These are phyloP conservation scores for Agrenia bidenticulata DNA, from an alignment of 2,888 invertebrate species.

Conservation along the genomic window DNA sequence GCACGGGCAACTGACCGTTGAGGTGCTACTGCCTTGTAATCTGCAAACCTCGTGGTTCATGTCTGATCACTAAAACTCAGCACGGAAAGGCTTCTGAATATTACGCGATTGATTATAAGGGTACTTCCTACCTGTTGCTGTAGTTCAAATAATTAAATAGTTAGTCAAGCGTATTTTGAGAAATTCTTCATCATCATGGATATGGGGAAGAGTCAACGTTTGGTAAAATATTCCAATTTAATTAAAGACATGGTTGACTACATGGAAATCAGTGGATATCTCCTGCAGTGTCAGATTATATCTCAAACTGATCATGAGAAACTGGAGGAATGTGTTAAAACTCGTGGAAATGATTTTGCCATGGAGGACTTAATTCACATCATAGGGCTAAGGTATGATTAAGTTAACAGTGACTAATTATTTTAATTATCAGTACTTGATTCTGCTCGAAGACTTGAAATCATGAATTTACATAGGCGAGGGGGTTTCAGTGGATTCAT, in stretches of 20 bases:
- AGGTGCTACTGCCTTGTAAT: too few relatives aligned
- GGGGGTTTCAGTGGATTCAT: not conserved
- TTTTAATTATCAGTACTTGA: too few relatives aligned
- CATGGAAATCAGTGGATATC: not conserved
- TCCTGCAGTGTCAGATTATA: not conserved
- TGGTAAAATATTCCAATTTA: not conserved
- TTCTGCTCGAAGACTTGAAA: not conserved
- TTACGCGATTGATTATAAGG: too few relatives aligned
- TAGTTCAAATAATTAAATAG: too few relatives aligned
- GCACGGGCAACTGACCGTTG: too few relatives aligned
- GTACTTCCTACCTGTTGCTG: too few relatives aligned
- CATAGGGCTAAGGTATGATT: not conserved
- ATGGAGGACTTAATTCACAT: not conserved
- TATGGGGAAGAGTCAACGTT: not conserved
- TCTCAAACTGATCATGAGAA: not conserved
- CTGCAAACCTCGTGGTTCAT: too few relatives aligned
- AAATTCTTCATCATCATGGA: not conserved
- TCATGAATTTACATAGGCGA: not conserved
- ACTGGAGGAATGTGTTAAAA: not conserved
- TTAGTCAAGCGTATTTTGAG: too few relatives aligned
- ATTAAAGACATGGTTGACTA: slow-evolving; percentile 7
- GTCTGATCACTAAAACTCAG: too few relatives aligned
- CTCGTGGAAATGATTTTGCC: not conserved
- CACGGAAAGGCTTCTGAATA: too few relatives aligned
- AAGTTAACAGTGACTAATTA: too few relatives aligned